phyloP scores from a whole-genome alignment of 2,113 vertebrate species.

The Gadus macrocephalus region DNA sequence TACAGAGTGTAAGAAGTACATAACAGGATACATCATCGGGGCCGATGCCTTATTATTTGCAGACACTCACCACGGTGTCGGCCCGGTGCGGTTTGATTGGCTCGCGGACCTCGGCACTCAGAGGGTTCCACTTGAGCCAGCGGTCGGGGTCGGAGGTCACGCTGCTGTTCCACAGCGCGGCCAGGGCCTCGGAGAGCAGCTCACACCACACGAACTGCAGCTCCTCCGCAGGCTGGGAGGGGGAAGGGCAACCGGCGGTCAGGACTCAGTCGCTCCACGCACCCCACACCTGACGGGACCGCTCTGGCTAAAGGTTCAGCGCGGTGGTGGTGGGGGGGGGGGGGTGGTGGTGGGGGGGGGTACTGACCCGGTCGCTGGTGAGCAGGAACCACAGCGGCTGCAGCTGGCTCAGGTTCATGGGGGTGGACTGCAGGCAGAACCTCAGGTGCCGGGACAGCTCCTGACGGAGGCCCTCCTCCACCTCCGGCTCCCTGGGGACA shows the following conservation, averaged over 20 bases:
- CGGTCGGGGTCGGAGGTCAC: conserved; percentile 80
- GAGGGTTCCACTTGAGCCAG: conserved; percentile 85
- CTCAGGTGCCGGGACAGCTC: conserved; percentile 77
- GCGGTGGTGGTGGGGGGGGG: too few relatives aligned
- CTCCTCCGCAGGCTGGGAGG: conserved; percentile 73
- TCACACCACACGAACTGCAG: conserved; percentile 80
- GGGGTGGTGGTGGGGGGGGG: background rate
- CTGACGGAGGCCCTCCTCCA: conserved; percentile 47
- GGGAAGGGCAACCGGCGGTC: conserved; percentile 4
- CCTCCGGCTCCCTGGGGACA: conserved; percentile 67
- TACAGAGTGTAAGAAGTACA: too few relatives aligned
- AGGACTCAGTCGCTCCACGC: too few relatives aligned
- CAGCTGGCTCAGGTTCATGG: conserved; percentile 79
- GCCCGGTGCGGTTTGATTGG: conserved; percentile 33
- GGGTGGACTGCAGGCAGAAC: conserved; percentile 85
- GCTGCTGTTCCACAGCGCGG: conserved; percentile 84
- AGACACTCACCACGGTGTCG: conserved; percentile 49
- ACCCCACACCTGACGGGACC: too few relatives aligned
- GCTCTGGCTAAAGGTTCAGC: too few relatives aligned
- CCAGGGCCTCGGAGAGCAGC: conserved; percentile 77
- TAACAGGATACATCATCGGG: too few relatives aligned
- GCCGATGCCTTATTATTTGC: background rate
- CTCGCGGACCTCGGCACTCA: conserved; percentile 42
- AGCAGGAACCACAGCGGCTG: conserved; percentile 82
- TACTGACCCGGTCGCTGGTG: conserved; percentile 74